These are phyloP conservation scores for Tetranychus piercei DNA, from an alignment of 2,888 invertebrate species.

Conservation along the genomic window DNA sequence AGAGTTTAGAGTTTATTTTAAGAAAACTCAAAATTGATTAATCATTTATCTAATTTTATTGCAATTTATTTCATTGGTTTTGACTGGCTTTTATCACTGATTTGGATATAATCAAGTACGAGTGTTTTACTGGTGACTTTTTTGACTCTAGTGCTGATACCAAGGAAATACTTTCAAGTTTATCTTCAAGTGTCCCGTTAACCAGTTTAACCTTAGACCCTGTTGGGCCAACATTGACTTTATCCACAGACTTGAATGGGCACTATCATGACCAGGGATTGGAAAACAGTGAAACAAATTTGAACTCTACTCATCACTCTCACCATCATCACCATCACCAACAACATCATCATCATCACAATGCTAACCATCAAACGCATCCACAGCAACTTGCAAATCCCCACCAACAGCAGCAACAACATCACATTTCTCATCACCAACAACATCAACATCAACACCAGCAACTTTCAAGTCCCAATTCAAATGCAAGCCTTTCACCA, in stretches of 20 bases:
- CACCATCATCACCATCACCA: not conserved
- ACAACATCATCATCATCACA: not conserved
- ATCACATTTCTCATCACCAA: not conserved
- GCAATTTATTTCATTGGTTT: not conserved
- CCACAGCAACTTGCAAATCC: not conserved
- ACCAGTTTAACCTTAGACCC: not conserved
- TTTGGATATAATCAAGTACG: not conserved
- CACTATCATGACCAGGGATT: not conserved
- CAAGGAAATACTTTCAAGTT: not conserved
- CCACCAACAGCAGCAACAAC: not conserved
- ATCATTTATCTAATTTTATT: not conserved
- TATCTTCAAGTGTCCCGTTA: not conserved
- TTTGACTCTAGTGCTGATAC: not conserved
- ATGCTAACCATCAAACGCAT: not conserved
- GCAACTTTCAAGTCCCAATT: not conserved
- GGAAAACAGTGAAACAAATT: not conserved
- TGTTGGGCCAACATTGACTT: not conserved
- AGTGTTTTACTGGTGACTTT: conserved; percentile 9
- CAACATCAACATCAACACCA: not conserved
- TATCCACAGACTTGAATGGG: not conserved
- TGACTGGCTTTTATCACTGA: not conserved
- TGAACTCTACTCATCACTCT: not conserved
- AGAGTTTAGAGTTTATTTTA: not conserved
- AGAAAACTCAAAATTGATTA: not conserved
- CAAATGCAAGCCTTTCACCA: not conserved